A percentile compares a stretch with the other conserved stretches of the same genome.
These are phyloP conservation scores for Salvelinus alpinus DNA, from an alignment of 2,113 vertebrate genomes.

Conservation along the genomic window DNA sequence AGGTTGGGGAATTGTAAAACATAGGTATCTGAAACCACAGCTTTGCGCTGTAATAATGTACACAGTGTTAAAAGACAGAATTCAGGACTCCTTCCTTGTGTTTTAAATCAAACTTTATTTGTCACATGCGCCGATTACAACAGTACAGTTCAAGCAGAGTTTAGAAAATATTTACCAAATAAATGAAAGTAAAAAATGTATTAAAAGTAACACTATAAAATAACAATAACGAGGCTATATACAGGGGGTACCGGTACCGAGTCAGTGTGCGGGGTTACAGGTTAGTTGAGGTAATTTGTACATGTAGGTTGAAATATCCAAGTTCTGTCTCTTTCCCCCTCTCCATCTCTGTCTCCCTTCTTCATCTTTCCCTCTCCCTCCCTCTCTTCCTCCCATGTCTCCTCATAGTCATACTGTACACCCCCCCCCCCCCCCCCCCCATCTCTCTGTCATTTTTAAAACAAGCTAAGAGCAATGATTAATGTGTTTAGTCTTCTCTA, in stretches of 20 bases:
- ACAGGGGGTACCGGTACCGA: too few relatives aligned
- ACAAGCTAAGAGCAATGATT: constrained; percentile 29
- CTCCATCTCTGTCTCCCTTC: background rate
- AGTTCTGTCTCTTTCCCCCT: background rate
- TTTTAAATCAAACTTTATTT: background rate
- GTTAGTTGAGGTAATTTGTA: too few relatives aligned
- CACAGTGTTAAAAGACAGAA: constrained; percentile 26
- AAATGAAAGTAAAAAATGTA: too few relatives aligned
- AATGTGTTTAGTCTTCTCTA: constrained; percentile 57
- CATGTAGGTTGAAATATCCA: background rate
- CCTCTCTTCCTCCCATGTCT: background rate
- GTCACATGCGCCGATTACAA: too few relatives aligned
- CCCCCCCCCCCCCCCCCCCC: background rate
- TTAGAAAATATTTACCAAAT: too few relatives aligned
- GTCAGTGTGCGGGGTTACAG: too few relatives aligned
- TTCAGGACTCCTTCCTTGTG: constrained; percentile 14
- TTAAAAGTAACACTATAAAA: too few relatives aligned
- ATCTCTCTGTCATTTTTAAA: constrained; percentile 34
- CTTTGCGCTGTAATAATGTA: background rate
- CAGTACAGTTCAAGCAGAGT: too few relatives aligned
- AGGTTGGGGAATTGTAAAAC: constrained; percentile 3
- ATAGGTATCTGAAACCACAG: constrained; percentile 5
- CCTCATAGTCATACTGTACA: background rate
- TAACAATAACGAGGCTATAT: too few relatives aligned
- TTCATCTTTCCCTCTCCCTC: constrained; percentile 11